Base-by-base conservation (phyloP, 2,113 vertebrate genomes). In the Pao palembangensis region DNA sequence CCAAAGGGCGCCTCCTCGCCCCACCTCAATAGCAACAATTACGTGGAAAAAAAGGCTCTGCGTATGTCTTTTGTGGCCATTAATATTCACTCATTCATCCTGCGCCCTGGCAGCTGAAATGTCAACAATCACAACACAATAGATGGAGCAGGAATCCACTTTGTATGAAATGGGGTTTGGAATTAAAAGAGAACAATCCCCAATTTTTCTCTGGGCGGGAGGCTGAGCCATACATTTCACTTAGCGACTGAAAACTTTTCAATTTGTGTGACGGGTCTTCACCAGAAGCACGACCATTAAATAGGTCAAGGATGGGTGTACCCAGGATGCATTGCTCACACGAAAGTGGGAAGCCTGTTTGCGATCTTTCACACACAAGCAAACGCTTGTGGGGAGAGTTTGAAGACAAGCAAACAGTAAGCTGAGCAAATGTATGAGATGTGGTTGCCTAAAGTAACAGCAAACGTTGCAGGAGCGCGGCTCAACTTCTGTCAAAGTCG, bases 61-160 rank as follows among this genome's bases (percentile, higher is more conserved):
- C 70, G 67, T 83, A 28, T 58, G 86, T 83, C 78, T 78, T 90
- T 87, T 90, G 58, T 90, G 84, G 92, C 92, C 88, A 94, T 93
- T 91, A 93, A 87, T 91, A 92, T 85, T 53, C 73, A 91, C 89
- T 85, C 88, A 89, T 88, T 92, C 88, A 91, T 93, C 80, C 90
- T 86, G 80, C n/a, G 65, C 73, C 49, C 80, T 91, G 90, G 89
- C 88, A 93, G 92, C 83, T 91, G 84, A 91, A 92, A 93, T 90
- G 89, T 84, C 69, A 68, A 79, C 78, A 55, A 68, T 85, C 80
- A 76, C 42, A 31, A 61, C 55, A 78, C 79, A 63, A 93, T 91
- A 86, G 86, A 92, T 91, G 84, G 71, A 62, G 61, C 69, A 62
- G 64, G 73, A 73, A 88, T 82, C 80, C 82, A 86, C 84, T 91